A percentile compares a stretch with the other conserved stretches of the same genome.
phyloP scores from a whole-genome alignment of 2,113 vertebrate genomes.

The Nesospiza acunhae region DNA sequence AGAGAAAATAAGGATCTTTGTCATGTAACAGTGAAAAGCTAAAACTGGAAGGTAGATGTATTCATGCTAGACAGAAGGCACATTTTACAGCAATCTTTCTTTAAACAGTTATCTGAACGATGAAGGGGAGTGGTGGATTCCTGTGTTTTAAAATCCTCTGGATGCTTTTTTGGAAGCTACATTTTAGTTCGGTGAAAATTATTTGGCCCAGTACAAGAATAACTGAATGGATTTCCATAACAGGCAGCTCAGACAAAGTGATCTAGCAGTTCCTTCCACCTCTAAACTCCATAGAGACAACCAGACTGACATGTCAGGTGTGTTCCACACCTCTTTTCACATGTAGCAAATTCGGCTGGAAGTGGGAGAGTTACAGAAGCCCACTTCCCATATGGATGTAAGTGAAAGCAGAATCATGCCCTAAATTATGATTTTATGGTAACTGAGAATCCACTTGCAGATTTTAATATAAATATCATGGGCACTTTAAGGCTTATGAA shows the following conservation, averaged over 20 bases:
- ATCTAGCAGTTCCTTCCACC: background rate
- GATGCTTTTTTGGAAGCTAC: background rate
- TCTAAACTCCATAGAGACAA: background rate
- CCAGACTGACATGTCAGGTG: background rate
- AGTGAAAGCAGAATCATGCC: background rate
- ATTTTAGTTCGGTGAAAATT: background rate
- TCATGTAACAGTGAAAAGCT: background rate
- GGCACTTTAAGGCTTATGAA: background rate
- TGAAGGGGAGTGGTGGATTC: background rate
- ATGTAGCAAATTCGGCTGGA: background rate
- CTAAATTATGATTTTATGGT: background rate
- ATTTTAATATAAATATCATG: background rate
- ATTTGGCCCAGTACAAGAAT: background rate
- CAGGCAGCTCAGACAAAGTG: background rate
- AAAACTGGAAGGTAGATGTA: background rate
- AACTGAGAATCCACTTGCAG: background rate
- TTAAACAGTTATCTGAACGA: background rate
- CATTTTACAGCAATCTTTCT: background rate
- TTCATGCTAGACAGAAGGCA: background rate
- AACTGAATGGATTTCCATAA: background rate
- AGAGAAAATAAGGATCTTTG: background rate
- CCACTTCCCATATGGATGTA: background rate
- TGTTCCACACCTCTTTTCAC: background rate
- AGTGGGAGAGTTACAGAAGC: background rate
- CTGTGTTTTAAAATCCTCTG: background rate